Conservation (phyloP, 2,888 invertebrate genomes). For the Plagiodera versicolora region DNA sequence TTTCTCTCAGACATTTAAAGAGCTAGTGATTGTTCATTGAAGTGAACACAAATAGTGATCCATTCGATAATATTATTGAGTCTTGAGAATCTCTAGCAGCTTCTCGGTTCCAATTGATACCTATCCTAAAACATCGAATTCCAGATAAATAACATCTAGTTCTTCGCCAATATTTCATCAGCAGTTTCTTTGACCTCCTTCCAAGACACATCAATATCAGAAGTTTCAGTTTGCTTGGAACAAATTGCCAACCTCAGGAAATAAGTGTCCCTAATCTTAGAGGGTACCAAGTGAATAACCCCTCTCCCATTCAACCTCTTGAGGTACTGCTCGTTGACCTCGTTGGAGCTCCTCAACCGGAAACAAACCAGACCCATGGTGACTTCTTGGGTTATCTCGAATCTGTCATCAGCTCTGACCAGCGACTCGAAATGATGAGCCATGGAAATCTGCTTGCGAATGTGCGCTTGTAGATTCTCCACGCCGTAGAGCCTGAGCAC, state of each 20-base stretch:
- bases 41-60: too few species aligned
- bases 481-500: conserved; percentile 89
- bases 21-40: too few species aligned
- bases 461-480: conserved; percentile 82
- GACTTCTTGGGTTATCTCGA: conserved; percentile 88
- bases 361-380: conserved; percentile 97
- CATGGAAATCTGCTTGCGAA: conserved; percentile 80
- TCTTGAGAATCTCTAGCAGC: background rate
- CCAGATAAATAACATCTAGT: conserved; percentile 12
- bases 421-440: conserved; percentile 86
- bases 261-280: conserved; percentile 80
- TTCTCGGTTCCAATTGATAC: background rate
- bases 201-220: conserved; percentile 86
- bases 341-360: conserved; percentile 83
- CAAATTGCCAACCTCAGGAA: conserved; percentile 91
- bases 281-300: conserved; percentile 90
- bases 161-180: conserved; percentile 62
- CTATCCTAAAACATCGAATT: background rate
- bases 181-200: conserved; percentile 78
- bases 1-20: too few species aligned
- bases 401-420: conserved; percentile 75
- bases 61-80: background rate
- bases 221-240: conserved; percentile 77
- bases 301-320: conserved; percentile 87
- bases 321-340: conserved; percentile 77